phyloP scores from a whole-genome alignment of 2,888 invertebrate species.

The Aproaerema taeniolella region DNA sequence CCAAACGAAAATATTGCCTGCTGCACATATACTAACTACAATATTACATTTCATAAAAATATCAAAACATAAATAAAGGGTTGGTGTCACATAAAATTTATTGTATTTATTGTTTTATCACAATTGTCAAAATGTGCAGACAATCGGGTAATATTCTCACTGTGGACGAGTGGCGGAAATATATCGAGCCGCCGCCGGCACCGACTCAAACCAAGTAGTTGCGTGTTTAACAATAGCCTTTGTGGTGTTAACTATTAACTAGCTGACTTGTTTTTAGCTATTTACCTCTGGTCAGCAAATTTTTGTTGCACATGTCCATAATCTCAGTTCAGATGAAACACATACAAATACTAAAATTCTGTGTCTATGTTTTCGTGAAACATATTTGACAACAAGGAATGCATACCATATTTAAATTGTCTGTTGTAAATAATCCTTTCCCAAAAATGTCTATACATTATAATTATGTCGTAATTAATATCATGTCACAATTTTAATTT shows the following conservation, averaged over 20 bases:
- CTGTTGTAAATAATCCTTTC: slow-evolving; percentile 11
- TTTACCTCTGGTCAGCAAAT: slow-evolving; percentile 23
- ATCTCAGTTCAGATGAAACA: slow-evolving; percentile 1
- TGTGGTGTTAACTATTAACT: slow-evolving; percentile 14
- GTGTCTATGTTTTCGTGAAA: not conserved
- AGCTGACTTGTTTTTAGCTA: slow-evolving; percentile 14
- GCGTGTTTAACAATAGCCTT: slow-evolving; percentile 16
- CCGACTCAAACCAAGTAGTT: slow-evolving; percentile 33
- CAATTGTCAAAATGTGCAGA: no score
- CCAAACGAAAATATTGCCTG: slow-evolving; percentile 53
- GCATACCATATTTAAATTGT: slow-evolving; percentile 1
- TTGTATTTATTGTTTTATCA: no score
- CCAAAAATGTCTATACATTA: not conserved
- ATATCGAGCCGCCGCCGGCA: slow-evolving; percentile 48
- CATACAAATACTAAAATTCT: not conserved
- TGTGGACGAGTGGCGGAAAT: slow-evolving; percentile 31
- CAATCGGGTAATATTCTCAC: slow-evolving; percentile 47
- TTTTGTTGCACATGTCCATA: slow-evolving; percentile 24
- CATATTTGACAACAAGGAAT: not conserved
- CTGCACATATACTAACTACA: slow-evolving; percentile 18
- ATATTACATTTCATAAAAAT: not conserved
- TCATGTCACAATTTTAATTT: slow-evolving; percentile 5
- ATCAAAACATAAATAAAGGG: not conserved
- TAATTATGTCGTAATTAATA: no score
- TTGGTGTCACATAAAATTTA: no score